Evolutionary conservation across 1,140 invertebrate species (phyloP), one percentile per base, ranked within the genome.

Genomic region (Cydia splendana): DNA sequence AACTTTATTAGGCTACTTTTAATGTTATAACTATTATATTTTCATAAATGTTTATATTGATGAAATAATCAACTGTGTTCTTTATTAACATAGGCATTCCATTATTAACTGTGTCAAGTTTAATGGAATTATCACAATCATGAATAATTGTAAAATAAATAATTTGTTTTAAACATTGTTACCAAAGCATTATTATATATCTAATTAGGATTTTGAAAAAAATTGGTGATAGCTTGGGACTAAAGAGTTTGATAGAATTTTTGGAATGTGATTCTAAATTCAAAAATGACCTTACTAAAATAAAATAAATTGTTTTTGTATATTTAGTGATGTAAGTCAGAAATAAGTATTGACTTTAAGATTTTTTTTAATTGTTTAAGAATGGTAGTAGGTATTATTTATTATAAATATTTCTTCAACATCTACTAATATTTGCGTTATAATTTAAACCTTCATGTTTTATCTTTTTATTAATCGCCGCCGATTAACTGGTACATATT

Each of bases 241-340:
- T 71, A 71, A 71, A 71, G 6, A 71, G n/a, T 42, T 65, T 71
- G 30, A 71, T 71, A 71, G 34, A 71, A 71, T 71, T 71, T 71
- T 71, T 0, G 34, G n/a, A 71, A 71, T 71, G 67, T 71, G 67
- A 71, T 71, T 71, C 34, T 18, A 71, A 71, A 71, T 71, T 71
- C 34, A 45, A 71, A 48, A 71, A 71, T 38, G 67, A 71, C 67
- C 67, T 71, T 71, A 71, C 4, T 71, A 71, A 71, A 38, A 42
- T 71, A 38, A 65, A 74, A 62, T 69, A 51, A 57, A 65, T 13
- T 77, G 48, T 57, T 42, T 51, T 71, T 57, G 12, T 65, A 65
- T 80, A 80, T 75, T 75, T 76, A 42, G 65, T 71, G n/a, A 20
- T 38, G 15, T 71, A 71, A 71, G 18, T 62, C 9, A 20, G 53